Base-by-base conservation (phyloP, 2,113 vertebrate genomes). In the Eidolon helvum region DNA sequence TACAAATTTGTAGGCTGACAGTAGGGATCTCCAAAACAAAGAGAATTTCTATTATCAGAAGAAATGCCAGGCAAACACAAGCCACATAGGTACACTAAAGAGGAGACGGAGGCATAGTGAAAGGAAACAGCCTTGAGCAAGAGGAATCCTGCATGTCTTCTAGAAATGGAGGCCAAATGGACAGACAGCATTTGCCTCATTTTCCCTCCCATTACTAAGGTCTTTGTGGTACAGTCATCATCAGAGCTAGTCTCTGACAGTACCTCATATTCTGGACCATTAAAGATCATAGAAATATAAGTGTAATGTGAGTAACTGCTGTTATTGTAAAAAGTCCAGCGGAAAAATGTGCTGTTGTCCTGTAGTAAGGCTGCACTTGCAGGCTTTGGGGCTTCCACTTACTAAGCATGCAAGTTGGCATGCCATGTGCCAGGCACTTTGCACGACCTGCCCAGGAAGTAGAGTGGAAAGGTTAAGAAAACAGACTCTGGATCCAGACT, bases 41-140 rank as follows among this genome's bases (percentile, higher is more conserved):
- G 71, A 55, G 38, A 91, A 74, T 71, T 40, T 24, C 48, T 65
- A 10, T 55, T 80, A 55, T 71, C 26, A 53, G 61, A 71, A 92
- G 71, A 48, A 80, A 85, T 87, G 30, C 4, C 38, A 85, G 78
- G 3, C 57, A 33, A 59, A 21, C n/a, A 84, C 74, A 96, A 83
- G 5, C 30, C 61, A 74, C 43, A 10, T 4, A 24, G 48, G 24
- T 40, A 45, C 30, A 26, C 22, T 72, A 16, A 16, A 78, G 35
- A 24, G 45, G 40, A 16, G 35, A 24, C 30, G 24, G 83, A 85
- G 83, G 14, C n/a, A 3, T 12, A 10, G 35, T 33, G 33, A 35
- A 14, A 71, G 45, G 50, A 40, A 55, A 69, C 1, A n/a, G 33
- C n/a, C 28, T 55, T 33, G 18, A n/a, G 43, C 71, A 53, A 59